Percentiles rank a stretch among this genome's conserved stretches.
phyloP scores from a whole-genome alignment of 2,113 vertebrate genomes.

The Cryptotis parvus region DNA sequence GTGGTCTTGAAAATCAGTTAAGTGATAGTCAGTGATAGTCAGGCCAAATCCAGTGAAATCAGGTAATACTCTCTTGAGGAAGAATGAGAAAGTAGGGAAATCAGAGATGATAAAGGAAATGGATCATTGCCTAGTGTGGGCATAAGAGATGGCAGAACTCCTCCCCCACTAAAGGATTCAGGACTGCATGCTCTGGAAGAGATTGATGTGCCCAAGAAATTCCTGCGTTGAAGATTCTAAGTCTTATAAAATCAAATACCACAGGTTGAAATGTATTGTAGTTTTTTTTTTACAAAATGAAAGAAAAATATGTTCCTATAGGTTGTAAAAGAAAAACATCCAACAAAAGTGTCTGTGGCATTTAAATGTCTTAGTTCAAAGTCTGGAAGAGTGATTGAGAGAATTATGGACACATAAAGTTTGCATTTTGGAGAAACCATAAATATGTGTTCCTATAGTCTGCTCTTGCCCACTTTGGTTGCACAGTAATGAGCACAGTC shows the following conservation, averaged over 20 bases:
- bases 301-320: not conserved
- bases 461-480: not conserved
- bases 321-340: not conserved
- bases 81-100: not conserved
- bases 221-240: not conserved
- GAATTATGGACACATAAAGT: not conserved
- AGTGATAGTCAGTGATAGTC: not conserved
- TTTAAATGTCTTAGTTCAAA: not conserved
- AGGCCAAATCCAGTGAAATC: not conserved
- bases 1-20: not conserved
- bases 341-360: not conserved
- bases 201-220: not conserved
- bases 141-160: not conserved
- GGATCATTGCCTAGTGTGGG: rapidly evolving
- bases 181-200: not conserved
- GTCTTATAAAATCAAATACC: not conserved
- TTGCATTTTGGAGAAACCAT: not conserved
- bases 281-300: constrained; percentile 14
- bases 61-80: not conserved
- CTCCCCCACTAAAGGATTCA: too few relatives aligned
- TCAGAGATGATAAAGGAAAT: not conserved
- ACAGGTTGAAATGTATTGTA: not conserved
- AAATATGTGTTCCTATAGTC: not conserved
- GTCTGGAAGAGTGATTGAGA: not conserved
- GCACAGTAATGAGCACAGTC: not conserved